Base-by-base conservation (phyloP, 2,797 vertebrate genomes). In the Falco berigora region DNA sequence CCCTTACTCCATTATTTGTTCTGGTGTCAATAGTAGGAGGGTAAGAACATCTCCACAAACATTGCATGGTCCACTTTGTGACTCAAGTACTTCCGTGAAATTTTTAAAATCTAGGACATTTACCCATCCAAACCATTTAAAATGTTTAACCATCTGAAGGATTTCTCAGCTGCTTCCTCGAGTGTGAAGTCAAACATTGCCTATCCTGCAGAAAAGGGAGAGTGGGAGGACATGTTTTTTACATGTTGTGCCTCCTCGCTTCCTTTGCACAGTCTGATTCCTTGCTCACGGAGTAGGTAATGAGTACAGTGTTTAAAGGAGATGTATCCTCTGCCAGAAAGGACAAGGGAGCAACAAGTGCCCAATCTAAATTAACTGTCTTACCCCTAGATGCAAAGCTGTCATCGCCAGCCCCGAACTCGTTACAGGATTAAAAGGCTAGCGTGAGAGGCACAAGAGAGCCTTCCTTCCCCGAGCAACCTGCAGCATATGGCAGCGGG, bases 221-320 rank as follows among this genome's bases (percentile, higher is more conserved):
- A 95, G 96, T 96, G 96, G 96, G 96, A 95, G 96, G 95, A 97
- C 92, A 94, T 96, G 94, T 96, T 96, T 97, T 92, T 97, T 72
- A 81, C 89, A 78, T 94, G 94, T 96, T 97, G 91, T 96, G 80
- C 95, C 94, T 95, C 93, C 88, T 96, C 12, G 21, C 96, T 92
- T 96, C 95, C 94, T 91, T 96, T 96, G 95, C 95, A 91, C 77
- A 91, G 94, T 78, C 96, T 95, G 92, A 96, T 93, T 96, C 75
- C 89, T 81, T 78, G 81, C 69, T 91, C 49, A 4, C 0, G 0
- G 89, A 46, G 87, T 55, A 75, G 76, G 46, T 77, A 94, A 64
- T 2, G 0, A 83, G 67, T 61, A 10, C 64, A 28, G 85, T 15
- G 52, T 88, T 92, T 90, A 66, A 75, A 90, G 81, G 84, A 91